These are phyloP conservation scores for Poeciliopsis prolifica DNA, from an alignment of 2,113 vertebrate genomes.

Conservation along the genomic window DNA sequence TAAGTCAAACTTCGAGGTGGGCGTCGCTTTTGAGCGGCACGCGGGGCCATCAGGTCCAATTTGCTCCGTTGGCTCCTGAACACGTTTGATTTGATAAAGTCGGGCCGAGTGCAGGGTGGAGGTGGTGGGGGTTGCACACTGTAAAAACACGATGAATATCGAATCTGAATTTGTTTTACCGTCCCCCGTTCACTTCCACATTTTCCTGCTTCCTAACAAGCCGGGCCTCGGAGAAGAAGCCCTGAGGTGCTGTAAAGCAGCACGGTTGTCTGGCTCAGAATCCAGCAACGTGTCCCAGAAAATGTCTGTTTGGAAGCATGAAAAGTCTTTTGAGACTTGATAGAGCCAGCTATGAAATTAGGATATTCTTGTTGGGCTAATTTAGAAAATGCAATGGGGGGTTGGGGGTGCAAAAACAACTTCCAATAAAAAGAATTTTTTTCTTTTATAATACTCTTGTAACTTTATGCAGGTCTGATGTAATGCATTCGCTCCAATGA, in stretches of 20 bases:
- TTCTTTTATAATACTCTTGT: no score
- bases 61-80: constrained; percentile 21
- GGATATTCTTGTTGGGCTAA: background rate
- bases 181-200: background rate
- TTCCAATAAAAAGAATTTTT: no score
- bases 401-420: background rate
- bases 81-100: constrained; percentile 45
- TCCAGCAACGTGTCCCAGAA: background rate
- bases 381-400: background rate
- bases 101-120: background rate
- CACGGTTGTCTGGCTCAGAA: background rate
- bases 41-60: constrained; percentile 39
- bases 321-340: background rate
- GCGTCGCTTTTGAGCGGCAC: constrained; percentile 54
- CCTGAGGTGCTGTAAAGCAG: background rate
- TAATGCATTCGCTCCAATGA: background rate
- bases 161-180: background rate
- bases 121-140: background rate
- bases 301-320: background rate
- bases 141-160: background rate
- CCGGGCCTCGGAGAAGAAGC: background rate
- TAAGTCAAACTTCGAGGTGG: constrained; percentile 40
- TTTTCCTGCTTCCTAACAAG: constrained; percentile 5
- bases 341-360: background rate
- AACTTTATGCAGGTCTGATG: background rate